Evolutionary conservation across 2,888 invertebrate species (phyloP).

Genomic region (Ophraella communa): DNA sequence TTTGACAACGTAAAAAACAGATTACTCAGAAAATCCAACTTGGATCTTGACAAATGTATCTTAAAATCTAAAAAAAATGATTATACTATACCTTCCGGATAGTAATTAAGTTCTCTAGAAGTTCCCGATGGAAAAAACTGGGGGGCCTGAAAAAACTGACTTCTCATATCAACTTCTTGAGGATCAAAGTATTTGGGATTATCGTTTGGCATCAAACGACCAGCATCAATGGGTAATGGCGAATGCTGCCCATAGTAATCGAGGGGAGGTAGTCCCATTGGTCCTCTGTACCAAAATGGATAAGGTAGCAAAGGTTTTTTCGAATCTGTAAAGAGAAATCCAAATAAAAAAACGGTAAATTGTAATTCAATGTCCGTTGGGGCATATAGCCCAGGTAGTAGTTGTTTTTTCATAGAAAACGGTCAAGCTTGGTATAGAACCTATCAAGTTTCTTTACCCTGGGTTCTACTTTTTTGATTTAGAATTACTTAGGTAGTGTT

Average conservation of each 20-base stretch:
- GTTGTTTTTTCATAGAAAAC: too few species aligned
- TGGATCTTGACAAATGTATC: too few species aligned
- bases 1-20: too few species aligned
- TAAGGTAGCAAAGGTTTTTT: slow-evolving; percentile 1
- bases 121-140: slow-evolving; percentile 1
- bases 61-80: too few species aligned
- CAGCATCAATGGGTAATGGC: not conserved
- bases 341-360: not conserved
- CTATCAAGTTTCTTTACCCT: too few species aligned
- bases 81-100: slow-evolving; percentile 14
- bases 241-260: not conserved
- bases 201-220: too few species aligned
- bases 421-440: too few species aligned
- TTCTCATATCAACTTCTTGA: not conserved
- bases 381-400: too few species aligned
- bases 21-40: too few species aligned
- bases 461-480: not conserved
- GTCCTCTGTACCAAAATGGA: slow-evolving; percentile 18
- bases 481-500: not conserved
- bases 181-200: not conserved
- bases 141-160: slow-evolving; percentile 31
- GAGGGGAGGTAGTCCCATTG: not conserved
- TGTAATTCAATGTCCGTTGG: too few species aligned
- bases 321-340: slow-evolving; percentile 10
- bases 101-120: slow-evolving; percentile 26